These are phyloP conservation scores for Mimachlamys varia DNA, from an alignment of 2,888 invertebrate genomes.

Conservation along the genomic window DNA sequence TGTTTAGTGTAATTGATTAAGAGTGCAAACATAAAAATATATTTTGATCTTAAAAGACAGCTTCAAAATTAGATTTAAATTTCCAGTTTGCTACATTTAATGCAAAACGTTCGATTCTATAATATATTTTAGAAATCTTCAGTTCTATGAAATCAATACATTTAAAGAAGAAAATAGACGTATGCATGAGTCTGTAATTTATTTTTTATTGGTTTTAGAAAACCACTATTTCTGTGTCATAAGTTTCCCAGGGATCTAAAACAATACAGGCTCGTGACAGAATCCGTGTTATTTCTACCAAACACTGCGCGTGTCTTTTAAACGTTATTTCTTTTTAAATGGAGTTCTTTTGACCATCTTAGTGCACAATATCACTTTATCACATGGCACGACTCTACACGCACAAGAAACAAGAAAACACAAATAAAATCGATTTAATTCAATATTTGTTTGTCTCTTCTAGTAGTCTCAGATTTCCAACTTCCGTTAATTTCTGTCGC, in stretches of 20 bases:
- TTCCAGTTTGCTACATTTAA: too few species aligned
- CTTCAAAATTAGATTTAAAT: too few species aligned
- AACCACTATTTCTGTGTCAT: neutral
- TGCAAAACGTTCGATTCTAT: too few species aligned
- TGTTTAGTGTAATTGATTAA: too few species aligned
- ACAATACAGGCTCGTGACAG: neutral
- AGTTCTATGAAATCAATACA: neutral
- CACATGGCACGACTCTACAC: neutral
- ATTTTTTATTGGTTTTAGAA: neutral
- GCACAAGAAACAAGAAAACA: neutral
- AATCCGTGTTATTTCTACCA: neutral
- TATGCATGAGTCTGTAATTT: neutral
- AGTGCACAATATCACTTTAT: neutral
- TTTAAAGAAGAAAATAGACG: neutral
- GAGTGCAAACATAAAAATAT: too few species aligned
- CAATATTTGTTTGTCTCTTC: conserved; percentile 17
- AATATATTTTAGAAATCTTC: too few species aligned
- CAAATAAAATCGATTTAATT: conserved; percentile 36
- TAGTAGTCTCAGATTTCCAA: neutral
- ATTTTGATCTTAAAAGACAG: too few species aligned
- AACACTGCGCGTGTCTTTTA: conserved; percentile 6
- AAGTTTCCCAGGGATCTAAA: neutral
- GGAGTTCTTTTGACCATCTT: neutral
- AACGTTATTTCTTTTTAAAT: conserved; percentile 19
- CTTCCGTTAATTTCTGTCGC: neutral